Evolutionary conservation across 2,113 vertebrate genomes (phyloP), one percentile per base, ranked within the genome.

Genomic region (Steatornis caripensis): DNA sequence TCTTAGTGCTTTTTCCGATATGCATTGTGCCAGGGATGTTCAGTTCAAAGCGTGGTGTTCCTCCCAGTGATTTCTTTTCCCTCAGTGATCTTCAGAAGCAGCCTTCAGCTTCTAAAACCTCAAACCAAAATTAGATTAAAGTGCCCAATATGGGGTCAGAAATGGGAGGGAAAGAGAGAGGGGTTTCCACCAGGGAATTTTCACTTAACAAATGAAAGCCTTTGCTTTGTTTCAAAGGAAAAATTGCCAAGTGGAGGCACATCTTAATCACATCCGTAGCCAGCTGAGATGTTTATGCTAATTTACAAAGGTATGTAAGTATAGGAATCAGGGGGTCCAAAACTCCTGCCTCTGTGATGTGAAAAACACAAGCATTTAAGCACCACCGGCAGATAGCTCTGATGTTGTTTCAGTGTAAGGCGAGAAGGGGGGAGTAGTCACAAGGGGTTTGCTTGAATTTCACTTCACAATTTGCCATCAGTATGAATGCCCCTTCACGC

Each of bases 111-210:
- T 94, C 92, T 95, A 89, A 96, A 93, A 97, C 89, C 96, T 96
- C 92, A 91, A 93, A 93, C 95, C 89, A 92, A 91, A 96, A 91
- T 96, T 91, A 97, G 96, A 97, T 97, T 97, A 97, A 97, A 97
- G 94, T 95, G 81, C 94, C 89, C 91, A 74, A 93, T 95, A 93
- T 97, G 95, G 84, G 94, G 91, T 95, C 89, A 97, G 86, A 91
- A 94, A 69, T 84, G 86, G 92, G 90, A 92, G 92, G 84, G 69
- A 84, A 91, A 60, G 76, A 75, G 74, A 95, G 86, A 87, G 84
- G 45, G 77, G 22, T 84, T 92, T 87, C 88, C 94, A 85, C 84
- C 0, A 0, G 93, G 90, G 94, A 93, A 89, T 95, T 97, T 96
- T 96, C 95, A 78, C 84, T 96, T 92, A 96, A 94, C 86, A 95